Conservation (phyloP, 2,797 vertebrate genomes). For the Coregonus sp. region DNA sequence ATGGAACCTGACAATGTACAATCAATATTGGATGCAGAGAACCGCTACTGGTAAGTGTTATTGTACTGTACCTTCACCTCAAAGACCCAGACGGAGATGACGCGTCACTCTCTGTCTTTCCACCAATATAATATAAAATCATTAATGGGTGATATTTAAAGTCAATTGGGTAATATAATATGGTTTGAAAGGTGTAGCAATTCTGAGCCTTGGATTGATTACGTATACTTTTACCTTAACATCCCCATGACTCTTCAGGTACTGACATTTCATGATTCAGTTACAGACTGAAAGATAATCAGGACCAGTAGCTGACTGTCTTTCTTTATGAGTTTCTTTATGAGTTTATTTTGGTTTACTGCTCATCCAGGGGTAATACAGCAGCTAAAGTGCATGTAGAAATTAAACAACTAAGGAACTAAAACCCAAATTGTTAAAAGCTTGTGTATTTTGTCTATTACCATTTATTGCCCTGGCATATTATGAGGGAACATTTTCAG, state of each 20-base stretch:
- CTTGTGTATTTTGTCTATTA: slow-evolving; percentile 6
- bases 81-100: too few relatives aligned
- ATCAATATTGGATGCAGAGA: too few relatives aligned
- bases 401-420: slow-evolving; percentile 22
- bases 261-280: not conserved
- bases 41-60: too few relatives aligned
- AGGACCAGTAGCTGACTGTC: not conserved
- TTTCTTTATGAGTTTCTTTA: not conserved
- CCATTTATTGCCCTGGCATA: slow-evolving; percentile 17
- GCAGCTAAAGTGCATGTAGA: slow-evolving; percentile 2
- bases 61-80: too few relatives aligned
- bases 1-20: too few relatives aligned
- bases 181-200: too few relatives aligned
- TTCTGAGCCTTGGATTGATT: not conserved
- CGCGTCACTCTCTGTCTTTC: too few relatives aligned
- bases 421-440: slow-evolving; percentile 18
- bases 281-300: not conserved
- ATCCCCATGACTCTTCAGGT: not conserved
- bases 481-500: slow-evolving; percentile 13
- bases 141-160: too few relatives aligned
- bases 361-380: slow-evolving; percentile 37
- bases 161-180: too few relatives aligned
- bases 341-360: slow-evolving; percentile 29
- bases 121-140: too few relatives aligned
- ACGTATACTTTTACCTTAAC: not conserved